Percentiles rank a stretch among this genome's conserved stretches.
phyloP scores from a whole-genome alignment of 1,140 invertebrate species.

The Micrasema minimum region DNA sequence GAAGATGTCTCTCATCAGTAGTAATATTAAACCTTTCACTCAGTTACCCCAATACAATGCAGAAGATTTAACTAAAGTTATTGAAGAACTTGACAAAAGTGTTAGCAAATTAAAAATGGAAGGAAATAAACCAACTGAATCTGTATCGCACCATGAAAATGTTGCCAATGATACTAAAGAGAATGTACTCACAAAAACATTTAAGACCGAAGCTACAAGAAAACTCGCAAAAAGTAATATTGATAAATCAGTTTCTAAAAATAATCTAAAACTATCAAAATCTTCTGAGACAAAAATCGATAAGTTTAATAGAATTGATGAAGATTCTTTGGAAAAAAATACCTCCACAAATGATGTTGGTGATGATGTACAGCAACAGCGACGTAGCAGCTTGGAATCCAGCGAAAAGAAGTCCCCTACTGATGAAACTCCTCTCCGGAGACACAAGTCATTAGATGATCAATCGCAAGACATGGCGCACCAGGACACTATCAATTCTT shows the following conservation, averaged over 20 bases:
- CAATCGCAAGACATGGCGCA: slow-evolving; percentile 57
- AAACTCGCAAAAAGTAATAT: background rate
- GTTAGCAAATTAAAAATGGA: slow-evolving; percentile 38
- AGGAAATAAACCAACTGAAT: slow-evolving; percentile 17
- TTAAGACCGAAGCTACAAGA: background rate
- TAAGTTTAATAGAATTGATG: slow-evolving; percentile 25
- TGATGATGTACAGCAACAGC: slow-evolving; percentile 40
- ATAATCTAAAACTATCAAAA: slow-evolving; percentile 1
- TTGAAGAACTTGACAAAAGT: slow-evolving; percentile 63
- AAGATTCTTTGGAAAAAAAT: slow-evolving; percentile 1
- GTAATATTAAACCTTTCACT: slow-evolving; percentile 66
- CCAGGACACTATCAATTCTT: slow-evolving; percentile 64
- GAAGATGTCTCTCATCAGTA: slow-evolving; percentile 52
- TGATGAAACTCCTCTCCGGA: slow-evolving; percentile 63
- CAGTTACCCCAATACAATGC: slow-evolving; percentile 64
- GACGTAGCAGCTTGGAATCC: slow-evolving; percentile 69
- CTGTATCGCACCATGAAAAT: slow-evolving; percentile 10
- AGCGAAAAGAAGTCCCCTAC: slow-evolving; percentile 60
- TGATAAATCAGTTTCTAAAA: background rate
- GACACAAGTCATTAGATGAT: slow-evolving; percentile 71
- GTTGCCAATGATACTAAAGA: background rate
- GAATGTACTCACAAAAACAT: too few species aligned
- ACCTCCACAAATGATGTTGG: slow-evolving; percentile 4
- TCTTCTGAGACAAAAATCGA: slow-evolving; percentile 21
- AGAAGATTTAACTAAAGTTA: slow-evolving; percentile 62